Base-by-base conservation (phyloP, 2,797 vertebrate genomes). In the Oreortyx pictus region DNA sequence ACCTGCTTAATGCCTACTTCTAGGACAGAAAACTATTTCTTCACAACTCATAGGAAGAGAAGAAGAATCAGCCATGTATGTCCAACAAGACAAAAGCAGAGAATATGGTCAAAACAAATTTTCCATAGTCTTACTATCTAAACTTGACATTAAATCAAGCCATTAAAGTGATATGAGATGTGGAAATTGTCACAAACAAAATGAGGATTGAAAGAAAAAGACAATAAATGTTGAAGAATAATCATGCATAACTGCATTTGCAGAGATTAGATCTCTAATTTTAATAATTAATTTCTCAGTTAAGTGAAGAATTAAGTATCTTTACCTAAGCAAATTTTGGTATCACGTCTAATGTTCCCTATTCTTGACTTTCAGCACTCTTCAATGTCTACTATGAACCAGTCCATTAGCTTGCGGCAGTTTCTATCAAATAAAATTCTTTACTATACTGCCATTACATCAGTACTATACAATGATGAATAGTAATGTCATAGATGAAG, bases 191-290 rank as follows among this genome's bases (percentile, higher is more conserved):
- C 39, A 37, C 16, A 59, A 66, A 59, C 0, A 59, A 83, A 95
- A 88, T 27, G 33, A 86, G 22, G 14, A 90, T 17, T 50, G n/a
- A 52, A 85, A 76, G 22, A 82, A 90, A 79, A 83, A 70, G 54
- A 1, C 10, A 14, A 0, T 1, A 70, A 49, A 5, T 59, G 2
- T n/a, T 86, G 22, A 82, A 44, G 9, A 68, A 5, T 23, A 50
- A 23, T 61, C 1, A 0, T 11, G 8, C 35, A 15, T 15, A 15
- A 50, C 8, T 66, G 31, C 19, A 77, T 56, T 81, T 72, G 6
- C 31, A 73, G 41, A 82, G 29, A 76, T 22, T 59, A 66, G 6
- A 49, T 41, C 14, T 88, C 19, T 27, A 78, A n/a, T 25, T 88
- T 78, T 60, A 83, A 74, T n/a, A 90, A 9, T 47, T 43, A 75